Evolutionary conservation across 2,113 vertebrate species (phyloP).

Genomic region (Sylvia atricapilla): DNA sequence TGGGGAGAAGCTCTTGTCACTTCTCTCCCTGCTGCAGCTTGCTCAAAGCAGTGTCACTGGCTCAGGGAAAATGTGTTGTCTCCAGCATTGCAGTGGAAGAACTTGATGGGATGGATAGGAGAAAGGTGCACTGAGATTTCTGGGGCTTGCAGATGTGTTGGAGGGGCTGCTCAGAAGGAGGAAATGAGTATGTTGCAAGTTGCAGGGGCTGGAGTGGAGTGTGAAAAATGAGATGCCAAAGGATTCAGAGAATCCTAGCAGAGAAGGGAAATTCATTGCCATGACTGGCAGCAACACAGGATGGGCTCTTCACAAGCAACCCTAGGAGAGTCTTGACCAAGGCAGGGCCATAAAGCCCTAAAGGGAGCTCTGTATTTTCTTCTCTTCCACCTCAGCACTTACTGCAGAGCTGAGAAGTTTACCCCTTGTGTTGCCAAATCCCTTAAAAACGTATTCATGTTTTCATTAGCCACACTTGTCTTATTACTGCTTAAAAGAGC

Average conservation of each 20-base stretch:
- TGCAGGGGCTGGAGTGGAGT: not conserved
- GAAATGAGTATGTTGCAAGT: not conserved
- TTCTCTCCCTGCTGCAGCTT: rapidly evolving
- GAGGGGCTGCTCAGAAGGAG: not conserved
- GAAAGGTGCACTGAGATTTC: not conserved
- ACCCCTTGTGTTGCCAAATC: not conserved
- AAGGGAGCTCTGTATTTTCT: not conserved
- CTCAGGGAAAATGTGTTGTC: not conserved
- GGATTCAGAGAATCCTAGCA: not conserved
- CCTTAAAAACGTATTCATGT: not conserved
- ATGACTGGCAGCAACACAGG: not conserved
- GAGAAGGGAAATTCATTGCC: not conserved
- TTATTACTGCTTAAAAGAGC: not conserved
- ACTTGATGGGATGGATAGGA: not conserved
- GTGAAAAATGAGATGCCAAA: not conserved
- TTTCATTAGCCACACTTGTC: not conserved
- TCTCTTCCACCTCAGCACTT: not conserved
- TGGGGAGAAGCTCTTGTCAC: not conserved
- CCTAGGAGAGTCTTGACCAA: not conserved
- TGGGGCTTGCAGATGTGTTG: not conserved
- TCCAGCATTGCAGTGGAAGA: not conserved
- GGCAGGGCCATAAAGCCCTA: not conserved
- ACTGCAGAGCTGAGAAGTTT: not conserved
- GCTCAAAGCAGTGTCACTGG: not conserved
- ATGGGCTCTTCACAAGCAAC: not conserved